phyloP scores from a whole-genome alignment of 2,113 vertebrate species.

The Pseudorasbora parva region DNA sequence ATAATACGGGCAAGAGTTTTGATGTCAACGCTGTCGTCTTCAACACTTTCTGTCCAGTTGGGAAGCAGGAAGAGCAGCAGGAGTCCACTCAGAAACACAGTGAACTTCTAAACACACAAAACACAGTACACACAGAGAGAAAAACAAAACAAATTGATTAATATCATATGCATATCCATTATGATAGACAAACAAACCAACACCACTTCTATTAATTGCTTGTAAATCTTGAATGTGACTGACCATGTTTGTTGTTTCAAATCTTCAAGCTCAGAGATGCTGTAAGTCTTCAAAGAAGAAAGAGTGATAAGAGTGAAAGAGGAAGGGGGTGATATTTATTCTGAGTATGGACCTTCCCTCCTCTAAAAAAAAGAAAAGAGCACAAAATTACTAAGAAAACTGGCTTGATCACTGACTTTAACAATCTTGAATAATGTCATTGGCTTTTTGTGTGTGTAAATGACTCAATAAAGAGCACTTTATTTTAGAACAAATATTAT shows the following conservation, averaged over 20 bases:
- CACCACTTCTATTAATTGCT: not conserved
- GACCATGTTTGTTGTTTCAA: slow-evolving; percentile 1
- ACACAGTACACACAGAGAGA: not conserved
- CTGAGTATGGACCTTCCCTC: not conserved
- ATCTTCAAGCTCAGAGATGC: not conserved
- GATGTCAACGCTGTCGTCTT: not conserved
- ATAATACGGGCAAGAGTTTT: not conserved
- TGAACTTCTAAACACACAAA: not conserved
- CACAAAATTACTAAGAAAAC: no score
- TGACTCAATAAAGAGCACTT: not conserved
- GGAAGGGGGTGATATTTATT: not conserved
- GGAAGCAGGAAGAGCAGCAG: slow-evolving; percentile 17
- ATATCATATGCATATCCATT: not conserved
- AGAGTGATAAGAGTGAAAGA: not conserved
- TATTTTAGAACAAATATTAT: no score
- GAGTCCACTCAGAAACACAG: not conserved
- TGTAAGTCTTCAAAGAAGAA: not conserved
- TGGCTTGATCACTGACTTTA: not conserved
- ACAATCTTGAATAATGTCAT: not conserved
- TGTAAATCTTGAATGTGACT: not conserved
- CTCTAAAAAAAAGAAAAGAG: not conserved
- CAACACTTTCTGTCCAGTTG: not conserved
- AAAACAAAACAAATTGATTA: not conserved
- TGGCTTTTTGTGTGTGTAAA: not conserved
- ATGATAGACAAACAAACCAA: no score